Evolutionary conservation across 1,140 invertebrate species (phyloP).

Genomic region (Triops longicaudatus): DNA sequence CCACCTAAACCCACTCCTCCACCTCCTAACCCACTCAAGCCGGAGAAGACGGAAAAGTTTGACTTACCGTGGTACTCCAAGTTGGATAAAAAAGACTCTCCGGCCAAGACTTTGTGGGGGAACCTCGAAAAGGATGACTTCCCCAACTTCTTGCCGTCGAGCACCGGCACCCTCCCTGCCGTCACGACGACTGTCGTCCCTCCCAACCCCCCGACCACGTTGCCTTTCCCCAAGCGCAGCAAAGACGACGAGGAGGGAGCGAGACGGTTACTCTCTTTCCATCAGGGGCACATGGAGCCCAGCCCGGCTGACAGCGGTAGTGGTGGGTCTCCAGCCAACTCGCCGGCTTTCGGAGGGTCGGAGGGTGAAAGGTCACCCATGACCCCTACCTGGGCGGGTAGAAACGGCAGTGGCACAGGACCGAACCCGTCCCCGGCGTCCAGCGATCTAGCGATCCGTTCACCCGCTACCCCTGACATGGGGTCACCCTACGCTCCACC

Average conservation of each 20-base stretch:
- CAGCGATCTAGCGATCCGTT: slow-evolving; percentile 44
- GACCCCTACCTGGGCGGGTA: slow-evolving; percentile 55
- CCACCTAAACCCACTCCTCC: slow-evolving; percentile 1
- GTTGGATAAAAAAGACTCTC: slow-evolving; percentile 32
- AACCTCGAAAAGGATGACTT: background rate
- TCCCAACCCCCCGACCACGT: slow-evolving; percentile 3
- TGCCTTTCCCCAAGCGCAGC: background rate
- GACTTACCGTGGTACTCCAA: slow-evolving; percentile 31
- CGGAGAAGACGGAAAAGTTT: slow-evolving; percentile 26
- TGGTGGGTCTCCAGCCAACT: slow-evolving; percentile 16
- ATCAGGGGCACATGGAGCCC: background rate
- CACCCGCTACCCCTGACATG: slow-evolving; percentile 32
- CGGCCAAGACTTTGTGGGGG: background rate
- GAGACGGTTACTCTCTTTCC: background rate
- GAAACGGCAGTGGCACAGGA: slow-evolving; percentile 50
- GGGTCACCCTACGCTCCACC: slow-evolving; percentile 51
- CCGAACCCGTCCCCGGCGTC: slow-evolving; percentile 51
- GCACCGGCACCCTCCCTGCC: background rate
- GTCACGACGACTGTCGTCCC: background rate
- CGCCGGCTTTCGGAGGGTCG: slow-evolving; percentile 33
- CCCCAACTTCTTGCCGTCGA: slow-evolving; percentile 4
- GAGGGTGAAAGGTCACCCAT: slow-evolving; percentile 56
- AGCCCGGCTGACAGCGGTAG: slow-evolving; percentile 23
- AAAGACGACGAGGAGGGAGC: slow-evolving; percentile 1
- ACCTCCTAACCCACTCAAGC: slow-evolving; percentile 24